Evolutionary conservation across 2,797 vertebrate species (phyloP).

Genomic region (Bryconaethiops microstoma): DNA sequence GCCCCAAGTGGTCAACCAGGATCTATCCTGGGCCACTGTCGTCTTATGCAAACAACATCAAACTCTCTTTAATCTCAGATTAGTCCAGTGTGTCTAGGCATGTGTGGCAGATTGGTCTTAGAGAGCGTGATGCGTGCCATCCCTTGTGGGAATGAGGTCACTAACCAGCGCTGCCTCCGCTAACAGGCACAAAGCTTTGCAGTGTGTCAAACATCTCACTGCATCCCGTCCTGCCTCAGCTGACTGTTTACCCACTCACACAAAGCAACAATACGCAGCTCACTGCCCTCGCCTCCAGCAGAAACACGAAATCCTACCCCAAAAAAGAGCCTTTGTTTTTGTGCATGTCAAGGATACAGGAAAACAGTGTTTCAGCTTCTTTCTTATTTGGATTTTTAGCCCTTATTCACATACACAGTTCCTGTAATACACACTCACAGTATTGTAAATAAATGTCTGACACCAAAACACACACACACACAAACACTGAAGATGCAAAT

Average conservation of each 20-base stretch:
- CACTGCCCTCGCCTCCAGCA: constrained; percentile 10
- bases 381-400: not conserved
- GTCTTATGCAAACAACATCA: constrained; percentile 7
- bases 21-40: not conserved
- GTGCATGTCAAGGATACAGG: not conserved
- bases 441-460: too few species aligned
- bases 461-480: too few species aligned
- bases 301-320: not conserved
- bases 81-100: not conserved
- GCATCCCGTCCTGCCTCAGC: constrained; percentile 38
- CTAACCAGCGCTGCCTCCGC: constrained; percentile 39
- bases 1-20: not conserved
- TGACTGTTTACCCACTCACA: constrained; percentile 48
- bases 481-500: too few species aligned
- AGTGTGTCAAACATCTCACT: constrained; percentile 41
- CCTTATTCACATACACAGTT: not conserved
- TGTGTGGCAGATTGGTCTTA: constrained; percentile 1
- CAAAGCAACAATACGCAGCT: constrained; percentile 33
- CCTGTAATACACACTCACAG: not conserved
- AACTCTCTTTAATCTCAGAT: not conserved
- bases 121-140: constrained; percentile 13
- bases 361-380: not conserved
- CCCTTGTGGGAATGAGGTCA: constrained; percentile 48
- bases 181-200: constrained; percentile 50
- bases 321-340: not conserved